These are phyloP conservation scores for Nibea coibor DNA, from an alignment of 2,113 vertebrate species.

Conservation along the genomic window DNA sequence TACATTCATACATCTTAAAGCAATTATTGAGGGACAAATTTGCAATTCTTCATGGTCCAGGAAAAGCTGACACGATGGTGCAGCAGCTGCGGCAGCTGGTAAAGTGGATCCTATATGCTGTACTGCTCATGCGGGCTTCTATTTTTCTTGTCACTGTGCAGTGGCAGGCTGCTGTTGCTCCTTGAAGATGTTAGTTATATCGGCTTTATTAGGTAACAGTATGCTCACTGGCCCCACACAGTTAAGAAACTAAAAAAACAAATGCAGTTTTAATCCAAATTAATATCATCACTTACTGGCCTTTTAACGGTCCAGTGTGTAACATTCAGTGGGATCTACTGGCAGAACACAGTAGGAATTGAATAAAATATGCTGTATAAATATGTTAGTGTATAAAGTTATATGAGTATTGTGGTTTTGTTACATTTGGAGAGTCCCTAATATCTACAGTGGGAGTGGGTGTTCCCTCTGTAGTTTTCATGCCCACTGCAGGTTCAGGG, in stretches of 20 bases:
- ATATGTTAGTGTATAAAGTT: too few species aligned
- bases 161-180: background rate
- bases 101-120: background rate
- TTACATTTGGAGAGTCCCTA: too few species aligned
- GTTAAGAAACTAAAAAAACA: too few species aligned
- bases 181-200: background rate
- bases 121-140: background rate
- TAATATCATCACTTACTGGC: background rate
- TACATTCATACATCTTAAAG: constrained; percentile 9
- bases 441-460: too few species aligned
- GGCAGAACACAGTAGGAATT: too few species aligned
- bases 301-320: too few species aligned
- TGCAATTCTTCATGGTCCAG: constrained; percentile 1
- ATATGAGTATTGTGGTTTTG: too few species aligned
- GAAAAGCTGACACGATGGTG: background rate
- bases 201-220: background rate
- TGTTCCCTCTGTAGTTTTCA: too few species aligned
- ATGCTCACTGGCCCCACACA: background rate
- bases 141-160: background rate
- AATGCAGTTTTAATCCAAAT: background rate
- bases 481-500: too few species aligned
- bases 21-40: background rate
- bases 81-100: background rate
- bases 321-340: too few species aligned
- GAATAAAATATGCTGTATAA: too few species aligned